Base-by-base conservation (phyloP, 2,888 invertebrate genomes). In the Tridacna crocea region DNA sequence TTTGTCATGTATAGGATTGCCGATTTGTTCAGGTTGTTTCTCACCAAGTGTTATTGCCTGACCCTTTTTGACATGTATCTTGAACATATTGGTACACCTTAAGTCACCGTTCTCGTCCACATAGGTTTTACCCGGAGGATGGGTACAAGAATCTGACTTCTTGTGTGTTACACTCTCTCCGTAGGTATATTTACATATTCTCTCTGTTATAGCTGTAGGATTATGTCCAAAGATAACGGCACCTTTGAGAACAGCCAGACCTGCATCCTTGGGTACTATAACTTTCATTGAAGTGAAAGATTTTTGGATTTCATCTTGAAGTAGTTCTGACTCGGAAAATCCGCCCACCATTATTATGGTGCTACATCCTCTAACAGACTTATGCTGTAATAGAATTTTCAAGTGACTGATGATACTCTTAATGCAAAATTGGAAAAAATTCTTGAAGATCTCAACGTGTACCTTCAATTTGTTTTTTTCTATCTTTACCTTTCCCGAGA, bases 341-440 rank as follows among this genome's bases (percentile, higher is more conserved):
- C 87, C 87, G 15, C 88, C 88, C 0, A 88, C 87, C 81, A 88
- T 78, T 47, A 88, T 58, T 26, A 88, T 83, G 17, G 77, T 74
- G n/a, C 72, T 72, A 12, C 80, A 80, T 17, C 79, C 84, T 51
- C 74, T 74, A 0, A 83, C 75, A 12, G 65, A 24, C 17, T 75
- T 83, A 19, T 77, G 36, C 22, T 70, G n/a, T 17, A 88, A 72
- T 46, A 89, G 27, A 3, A 78, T 27, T 65, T 79, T 61, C 15
- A 89, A 61, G 73, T 89, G 87, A 17, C 24, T n/a, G 0, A 82
- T 72, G 13, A 89, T 84, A 27, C 79, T 70, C 0, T 82, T 65
- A 26, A 36, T 63, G 22, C 83, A 78, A 4, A 73, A 22, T 24
- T 80, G 60, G 55, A 85, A 89, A 0, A 87, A 36, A 36, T 61